These are phyloP conservation scores for Heteropelma amictum DNA, from an alignment of 2,888 invertebrate genomes.

Conservation along the genomic window DNA sequence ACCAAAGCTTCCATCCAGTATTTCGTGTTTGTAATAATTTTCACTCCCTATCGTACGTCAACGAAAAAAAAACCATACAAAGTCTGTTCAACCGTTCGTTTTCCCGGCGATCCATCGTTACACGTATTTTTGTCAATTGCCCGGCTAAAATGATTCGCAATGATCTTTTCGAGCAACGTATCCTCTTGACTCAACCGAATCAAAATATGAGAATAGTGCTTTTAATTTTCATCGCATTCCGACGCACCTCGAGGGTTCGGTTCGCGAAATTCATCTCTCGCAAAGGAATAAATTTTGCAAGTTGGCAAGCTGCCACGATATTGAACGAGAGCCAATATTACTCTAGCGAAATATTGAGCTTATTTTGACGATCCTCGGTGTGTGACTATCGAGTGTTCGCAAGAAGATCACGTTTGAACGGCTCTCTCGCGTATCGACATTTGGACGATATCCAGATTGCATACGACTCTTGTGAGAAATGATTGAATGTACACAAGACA, in stretches of 20 bases:
- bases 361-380: neutral
- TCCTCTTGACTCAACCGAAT: no score
- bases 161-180: no score
- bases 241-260: no score
- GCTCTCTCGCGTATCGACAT: conserved; percentile 3
- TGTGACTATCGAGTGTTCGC: no score
- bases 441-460: conserved; percentile 19
- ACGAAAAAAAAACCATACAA: neutral
- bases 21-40: neutral
- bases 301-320: neutral
- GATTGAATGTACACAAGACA: neutral
- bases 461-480: neutral
- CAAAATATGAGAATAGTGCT: no score
- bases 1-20: conserved; percentile 27
- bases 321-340: neutral
- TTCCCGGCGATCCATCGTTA: no score
- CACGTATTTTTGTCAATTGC: no score
- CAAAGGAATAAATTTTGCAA: neutral
- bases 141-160: no score
- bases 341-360: neutral
- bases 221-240: no score
- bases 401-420: no score
- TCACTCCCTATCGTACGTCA: no score
- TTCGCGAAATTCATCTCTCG: neutral
- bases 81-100: no score